Evolutionary conservation across 2,888 invertebrate genomes (phyloP).

Genomic region (Pseudococcus jackbeardsleyi): DNA sequence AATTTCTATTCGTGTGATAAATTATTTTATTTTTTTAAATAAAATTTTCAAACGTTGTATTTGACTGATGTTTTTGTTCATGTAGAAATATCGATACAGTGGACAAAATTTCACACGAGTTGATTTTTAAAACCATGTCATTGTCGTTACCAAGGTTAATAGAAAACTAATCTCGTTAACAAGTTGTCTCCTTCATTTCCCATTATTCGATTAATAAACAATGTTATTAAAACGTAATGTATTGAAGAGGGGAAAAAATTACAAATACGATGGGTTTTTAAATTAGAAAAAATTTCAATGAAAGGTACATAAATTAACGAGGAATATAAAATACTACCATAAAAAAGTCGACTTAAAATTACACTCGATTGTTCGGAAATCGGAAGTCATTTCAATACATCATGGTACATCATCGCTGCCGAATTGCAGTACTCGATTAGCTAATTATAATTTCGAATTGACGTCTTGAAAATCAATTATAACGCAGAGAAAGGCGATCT

Average conservation of each 20-base stretch:
- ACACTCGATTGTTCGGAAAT: not conserved
- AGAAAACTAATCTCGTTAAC: slow-evolving; percentile 28
- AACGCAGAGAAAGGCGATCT: not conserved
- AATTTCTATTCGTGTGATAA: slow-evolving; percentile 41
- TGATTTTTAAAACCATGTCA: not conserved
- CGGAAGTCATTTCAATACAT: not conserved
- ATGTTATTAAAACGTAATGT: not conserved
- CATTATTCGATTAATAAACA: not conserved
- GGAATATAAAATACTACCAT: not conserved
- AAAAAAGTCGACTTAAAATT: not conserved
- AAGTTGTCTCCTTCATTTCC: not conserved
- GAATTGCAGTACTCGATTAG: not conserved
- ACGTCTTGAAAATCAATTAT: not conserved
- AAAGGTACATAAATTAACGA: not conserved
- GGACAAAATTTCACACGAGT: not conserved
- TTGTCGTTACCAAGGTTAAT: not conserved
- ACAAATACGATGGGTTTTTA: not conserved
- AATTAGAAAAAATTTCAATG: not conserved
- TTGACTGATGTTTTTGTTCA: not conserved
- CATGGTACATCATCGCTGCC: not conserved
- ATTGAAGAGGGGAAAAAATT: not conserved
- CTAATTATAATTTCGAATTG: not conserved
- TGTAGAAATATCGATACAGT: not conserved
- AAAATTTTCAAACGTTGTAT: slow-evolving; percentile 24
- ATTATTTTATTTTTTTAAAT: slow-evolving; percentile 28